Evolutionary conservation across 30 jellyfish, hydroid and myxozoan species (phyloP), one percentile per base, ranked within the genome.

Genomic region (Catostylus mosaicus): DNA sequence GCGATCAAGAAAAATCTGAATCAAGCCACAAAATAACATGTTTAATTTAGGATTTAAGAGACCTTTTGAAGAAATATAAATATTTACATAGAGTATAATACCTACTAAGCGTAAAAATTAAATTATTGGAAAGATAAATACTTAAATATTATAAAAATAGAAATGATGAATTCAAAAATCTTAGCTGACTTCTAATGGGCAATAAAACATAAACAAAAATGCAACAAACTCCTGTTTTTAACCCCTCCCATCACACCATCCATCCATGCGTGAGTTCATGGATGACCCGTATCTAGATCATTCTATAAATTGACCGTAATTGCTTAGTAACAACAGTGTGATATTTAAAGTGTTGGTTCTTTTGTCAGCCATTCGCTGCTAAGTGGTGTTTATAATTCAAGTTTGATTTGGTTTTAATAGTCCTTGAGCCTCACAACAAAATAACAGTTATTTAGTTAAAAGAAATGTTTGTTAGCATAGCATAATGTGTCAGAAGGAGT

Each of bases 21-120:
- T 5, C 45, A 36, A 30, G 57, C 78, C 78, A 66, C 78, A 66
- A 2, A 30, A 33, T 66, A 66, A 30, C 24, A 66, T 66, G 78
- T 66, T 66, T 66, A 29, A 40, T 56, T 27, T 8, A 8, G 29
- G 78, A 27, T 19, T 62, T 62, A 62, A 33, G 32, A 30, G 29
- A 52, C 23, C 30, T 52, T 52, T 52, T 26, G 30, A 52, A 7
- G 19, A 2, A 4, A n/a, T n/a, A 52, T 52, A 52, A 52, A 52
- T 52, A 52, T 52, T 52, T 10, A 52, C 67, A 52, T 52, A n/a
- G 7, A 9, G 3, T 20, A 10, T 10, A 52, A 52, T 52, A 52
- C 29, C 3, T 7, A n/a, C 19, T 52, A 7, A 52, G 67, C 23
- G 8, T 10, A 52, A 52, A 20, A 52, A 10, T 26, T 10, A 9